Percentiles rank a stretch among this genome's conserved stretches.
Conservation (phyloP, 2,797 vertebrate genomes). For the Phoeniculus purpureus region DNA sequence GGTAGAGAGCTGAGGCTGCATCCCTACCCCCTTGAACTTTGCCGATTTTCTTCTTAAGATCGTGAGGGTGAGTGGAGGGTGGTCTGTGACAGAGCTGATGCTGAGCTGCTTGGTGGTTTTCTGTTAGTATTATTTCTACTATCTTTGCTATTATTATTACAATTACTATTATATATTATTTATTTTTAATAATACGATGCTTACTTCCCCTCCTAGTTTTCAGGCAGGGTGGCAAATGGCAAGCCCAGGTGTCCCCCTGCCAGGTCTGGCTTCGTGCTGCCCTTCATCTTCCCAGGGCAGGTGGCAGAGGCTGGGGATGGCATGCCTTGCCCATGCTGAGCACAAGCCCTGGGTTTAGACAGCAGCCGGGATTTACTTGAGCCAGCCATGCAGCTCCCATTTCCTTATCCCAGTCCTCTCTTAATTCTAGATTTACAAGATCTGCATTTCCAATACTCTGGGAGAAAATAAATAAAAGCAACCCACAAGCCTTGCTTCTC, state of each 20-base stretch:
- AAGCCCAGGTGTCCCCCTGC: not conserved
- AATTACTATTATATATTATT: no score
- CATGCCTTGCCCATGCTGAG: not conserved
- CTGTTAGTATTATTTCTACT: not conserved
- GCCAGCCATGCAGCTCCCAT: not conserved
- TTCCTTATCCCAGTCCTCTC: not conserved
- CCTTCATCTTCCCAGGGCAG: not conserved
- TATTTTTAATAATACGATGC: not conserved
- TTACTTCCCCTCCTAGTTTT: not conserved
- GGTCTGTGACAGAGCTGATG: not conserved
- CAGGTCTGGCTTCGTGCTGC: not conserved
- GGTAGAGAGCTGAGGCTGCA: not conserved
- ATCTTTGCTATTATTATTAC: not conserved
- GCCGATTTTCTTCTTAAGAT: not conserved
- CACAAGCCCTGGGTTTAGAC: not conserved
- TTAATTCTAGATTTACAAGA: constrained; percentile 12
- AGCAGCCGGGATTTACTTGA: not conserved
- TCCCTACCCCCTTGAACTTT: not conserved
- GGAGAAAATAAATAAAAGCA: constrained; percentile 48
- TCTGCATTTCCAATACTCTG: constrained; percentile 53
- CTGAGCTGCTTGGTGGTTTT: not conserved
- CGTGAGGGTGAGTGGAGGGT: not conserved
- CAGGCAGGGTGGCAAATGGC: not conserved
- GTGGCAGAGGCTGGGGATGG: not conserved
- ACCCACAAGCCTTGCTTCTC: constrained; percentile 45